Conservation (phyloP, 2,888 invertebrate genomes). For the Chrysodeixis includens region DNA sequence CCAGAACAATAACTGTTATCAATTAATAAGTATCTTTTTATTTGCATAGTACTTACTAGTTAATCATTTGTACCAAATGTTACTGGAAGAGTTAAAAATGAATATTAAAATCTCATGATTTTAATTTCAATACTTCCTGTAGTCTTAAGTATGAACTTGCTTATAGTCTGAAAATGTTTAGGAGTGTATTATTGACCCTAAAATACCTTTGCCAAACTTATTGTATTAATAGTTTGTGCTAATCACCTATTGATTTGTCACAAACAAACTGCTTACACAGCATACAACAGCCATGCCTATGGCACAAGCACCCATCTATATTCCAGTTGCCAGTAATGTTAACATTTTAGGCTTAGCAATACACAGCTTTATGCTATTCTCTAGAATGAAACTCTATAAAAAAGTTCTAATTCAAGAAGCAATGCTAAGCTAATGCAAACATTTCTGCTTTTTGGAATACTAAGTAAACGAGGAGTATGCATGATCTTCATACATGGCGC, state of each 20-base stretch:
- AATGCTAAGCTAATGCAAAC: conserved; percentile 58
- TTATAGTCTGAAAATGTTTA: neutral
- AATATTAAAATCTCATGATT: too few species aligned
- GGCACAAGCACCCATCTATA: conserved; percentile 58
- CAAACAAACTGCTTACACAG: conserved; percentile 61
- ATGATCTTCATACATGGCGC: conserved; percentile 26
- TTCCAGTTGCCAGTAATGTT: conserved; percentile 51
- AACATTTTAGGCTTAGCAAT: conserved; percentile 52
- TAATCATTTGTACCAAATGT: neutral
- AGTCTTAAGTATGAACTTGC: neutral
- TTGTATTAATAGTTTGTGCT: conserved; percentile 53
- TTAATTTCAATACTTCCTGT: neutral
- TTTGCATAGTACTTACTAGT: neutral
- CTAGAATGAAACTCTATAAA: conserved; percentile 29
- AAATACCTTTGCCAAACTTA: neutral
- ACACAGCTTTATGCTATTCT: conserved; percentile 43
- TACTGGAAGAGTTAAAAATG: neutral
- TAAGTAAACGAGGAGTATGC: conserved; percentile 33
- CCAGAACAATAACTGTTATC: conserved; percentile 11
- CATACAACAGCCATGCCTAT: conserved; percentile 69
- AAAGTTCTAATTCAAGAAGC: conserved; percentile 4
- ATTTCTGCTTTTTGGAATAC: conserved; percentile 51
- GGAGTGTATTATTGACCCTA: neutral
- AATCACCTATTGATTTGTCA: conserved; percentile 63
- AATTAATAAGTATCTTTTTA: conserved; percentile 24